These are phyloP conservation scores for Scaptomyza caliginosa DNA, from an alignment of 2,888 invertebrate genomes.

Conservation along the genomic window DNA sequence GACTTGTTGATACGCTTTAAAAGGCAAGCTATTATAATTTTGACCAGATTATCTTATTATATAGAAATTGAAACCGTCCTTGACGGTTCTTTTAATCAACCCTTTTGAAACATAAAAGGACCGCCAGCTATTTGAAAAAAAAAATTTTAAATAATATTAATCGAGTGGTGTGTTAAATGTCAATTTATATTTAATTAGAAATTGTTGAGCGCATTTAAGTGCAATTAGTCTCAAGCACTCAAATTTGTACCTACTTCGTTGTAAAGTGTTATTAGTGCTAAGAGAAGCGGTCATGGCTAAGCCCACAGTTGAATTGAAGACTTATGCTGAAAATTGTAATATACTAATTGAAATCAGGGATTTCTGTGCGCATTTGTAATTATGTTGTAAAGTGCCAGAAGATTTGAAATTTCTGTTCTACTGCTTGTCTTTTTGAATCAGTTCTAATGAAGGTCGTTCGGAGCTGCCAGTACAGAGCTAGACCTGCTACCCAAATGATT, in stretches of 20 bases:
- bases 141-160: neutral
- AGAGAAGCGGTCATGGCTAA: neutral
- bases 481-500: neutral
- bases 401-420: neutral
- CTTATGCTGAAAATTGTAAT: neutral
- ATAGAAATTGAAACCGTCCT: too few relatives aligned
- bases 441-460: neutral
- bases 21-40: too few relatives aligned
- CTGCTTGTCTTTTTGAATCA: neutral
- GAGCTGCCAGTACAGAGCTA: neutral
- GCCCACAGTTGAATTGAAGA: neutral
- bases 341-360: neutral
- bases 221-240: neutral
- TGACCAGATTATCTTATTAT: too few relatives aligned
- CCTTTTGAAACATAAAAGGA: too few relatives aligned
- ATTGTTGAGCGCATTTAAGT: neutral
- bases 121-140: too few relatives aligned
- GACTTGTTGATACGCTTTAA: neutral
- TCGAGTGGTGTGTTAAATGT: slow-evolving; percentile 1
- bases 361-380: neutral
- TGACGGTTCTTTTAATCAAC: too few relatives aligned
- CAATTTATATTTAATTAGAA: slow-evolving; percentile 21
- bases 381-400: neutral
- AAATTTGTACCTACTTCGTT: neutral
- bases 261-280: neutral